Base-by-base conservation (phyloP, 2,113 vertebrate species). In the Panthera tigris region DNA sequence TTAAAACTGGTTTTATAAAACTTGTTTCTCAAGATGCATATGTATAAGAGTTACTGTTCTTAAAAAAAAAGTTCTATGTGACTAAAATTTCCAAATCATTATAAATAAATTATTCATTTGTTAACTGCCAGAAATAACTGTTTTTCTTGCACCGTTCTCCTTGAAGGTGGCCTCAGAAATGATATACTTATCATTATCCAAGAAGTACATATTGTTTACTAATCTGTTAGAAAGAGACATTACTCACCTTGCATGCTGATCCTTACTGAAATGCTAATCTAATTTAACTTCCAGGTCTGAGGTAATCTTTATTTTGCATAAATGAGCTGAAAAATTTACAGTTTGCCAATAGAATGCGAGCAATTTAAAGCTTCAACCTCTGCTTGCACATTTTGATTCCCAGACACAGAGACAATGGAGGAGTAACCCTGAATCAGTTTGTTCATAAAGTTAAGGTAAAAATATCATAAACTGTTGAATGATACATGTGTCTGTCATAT, bases 1-100 rank as follows among this genome's bases (percentile, higher is more conserved):
- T 98, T 98, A 98, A 98, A 98, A 96, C 83, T 91, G 89, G 94
- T 98, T 98, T 98, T 98, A 98, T 98, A 98, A 98, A 98, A 97
- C 68, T 95, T 97, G 97, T 96, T 98, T 98, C 96, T 97, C 19
- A 4, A 96, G 97, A 97, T 98, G 89, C 93, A 95, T 96, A 89
- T 98, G 96, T 98, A 87, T 98, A 97, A 94, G 65, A 94, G 71
- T 98, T 96, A 96, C 94, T 95, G 18, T 86, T 97, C 90, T 96
- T 95, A 91, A 97, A 89, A 91, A 91, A 91, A 94, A 97, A 95
- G 94, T 96, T 93, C 93, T 88, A 61, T 95, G 86, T 97, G 92
- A 96, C 97, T 98, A 97, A 98, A 97, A 98, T 97, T 96, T 80
- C 41, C 95, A 96, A 98, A 98, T 98, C 95, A 98, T 95, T 98